These are phyloP conservation scores for Apostichopus leukothele DNA, from an alignment of 53 echinoderm and acorn worm species.

Conservation along the genomic window DNA sequence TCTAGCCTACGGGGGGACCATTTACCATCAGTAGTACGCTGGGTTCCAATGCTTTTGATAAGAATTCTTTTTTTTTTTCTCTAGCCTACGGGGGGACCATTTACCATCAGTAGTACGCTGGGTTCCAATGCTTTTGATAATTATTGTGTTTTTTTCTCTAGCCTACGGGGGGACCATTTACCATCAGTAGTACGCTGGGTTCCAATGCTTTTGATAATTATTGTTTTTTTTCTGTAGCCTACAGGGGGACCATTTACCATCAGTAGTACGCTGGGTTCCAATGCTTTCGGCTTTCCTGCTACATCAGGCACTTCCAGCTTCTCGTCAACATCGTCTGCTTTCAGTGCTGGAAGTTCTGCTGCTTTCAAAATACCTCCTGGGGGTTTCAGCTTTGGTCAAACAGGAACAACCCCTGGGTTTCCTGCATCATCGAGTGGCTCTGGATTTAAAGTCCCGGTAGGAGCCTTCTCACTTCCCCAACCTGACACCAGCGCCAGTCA, in stretches of 20 bases:
- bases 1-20: no score
- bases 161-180: no score
- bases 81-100: no score
- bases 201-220: not conserved
- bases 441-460: not conserved
- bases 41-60: not conserved
- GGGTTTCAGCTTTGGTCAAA: not conserved
- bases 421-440: conserved; percentile 9
- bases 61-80: no score
- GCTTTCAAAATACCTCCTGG: not conserved
- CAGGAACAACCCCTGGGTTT: not conserved
- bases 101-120: no score
- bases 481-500: not conserved
- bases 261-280: no score
- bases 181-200: no score
- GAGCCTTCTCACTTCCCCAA: conserved; percentile 3
- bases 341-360: conserved; percentile 18
- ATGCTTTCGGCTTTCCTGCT: not conserved
- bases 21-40: no score
- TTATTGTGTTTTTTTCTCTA: no score
- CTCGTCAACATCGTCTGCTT: conserved; percentile 20
- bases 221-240: not conserved
- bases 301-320: not conserved
- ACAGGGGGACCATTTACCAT: not conserved
- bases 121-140: not conserved